Base-by-base conservation (phyloP, 2,888 invertebrate genomes). In the Erebia epiphron region DNA sequence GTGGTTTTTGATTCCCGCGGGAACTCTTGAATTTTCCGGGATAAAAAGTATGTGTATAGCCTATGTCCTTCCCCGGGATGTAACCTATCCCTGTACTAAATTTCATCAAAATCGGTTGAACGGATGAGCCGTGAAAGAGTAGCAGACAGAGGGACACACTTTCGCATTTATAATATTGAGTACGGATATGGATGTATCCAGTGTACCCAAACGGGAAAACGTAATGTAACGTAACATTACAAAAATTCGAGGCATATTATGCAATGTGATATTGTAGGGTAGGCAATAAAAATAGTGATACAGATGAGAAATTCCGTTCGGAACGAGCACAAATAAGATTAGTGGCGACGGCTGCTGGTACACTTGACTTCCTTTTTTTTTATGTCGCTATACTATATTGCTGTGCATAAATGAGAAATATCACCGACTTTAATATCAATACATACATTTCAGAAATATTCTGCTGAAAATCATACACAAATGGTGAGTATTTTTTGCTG, bases 321-420 rank as follows among this genome's bases (percentile, higher is more conserved):
- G 76, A 80, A 80, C 80, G 83, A 82, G 82, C 82, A 80, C 85
- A 88, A 90, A 90, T 88, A 87, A 83, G 88, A 89, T 90, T 90
- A 89, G 86, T 83, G 80, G 76, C 56, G 54, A 68, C 54, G 66
- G 68, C 56, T 64, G 65, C 41, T 50, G n/a, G n/a, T n/a, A 21
- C 43, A 64, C 54, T 54, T 13, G 13, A 54, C 35, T 64, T 54
- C 35, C 54, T 54, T 64, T 64, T 64, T 64, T 41, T 64, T 50
- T 64, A 52, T 35, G 16, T 64, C 43, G 41, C 10, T 16, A 18
- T 13, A 61, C 0, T 35, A 35, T 35, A 35, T 35, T 35, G 35
- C 35, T 35, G 35, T 7, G 35, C 46, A 61, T 61, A 61, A 46
- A 46, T 18, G 60, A 16, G 16, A 35, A 41, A 35, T 43, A 35